Base-by-base conservation (phyloP, 2,797 vertebrate species). In the Hybognathus amarus region DNA sequence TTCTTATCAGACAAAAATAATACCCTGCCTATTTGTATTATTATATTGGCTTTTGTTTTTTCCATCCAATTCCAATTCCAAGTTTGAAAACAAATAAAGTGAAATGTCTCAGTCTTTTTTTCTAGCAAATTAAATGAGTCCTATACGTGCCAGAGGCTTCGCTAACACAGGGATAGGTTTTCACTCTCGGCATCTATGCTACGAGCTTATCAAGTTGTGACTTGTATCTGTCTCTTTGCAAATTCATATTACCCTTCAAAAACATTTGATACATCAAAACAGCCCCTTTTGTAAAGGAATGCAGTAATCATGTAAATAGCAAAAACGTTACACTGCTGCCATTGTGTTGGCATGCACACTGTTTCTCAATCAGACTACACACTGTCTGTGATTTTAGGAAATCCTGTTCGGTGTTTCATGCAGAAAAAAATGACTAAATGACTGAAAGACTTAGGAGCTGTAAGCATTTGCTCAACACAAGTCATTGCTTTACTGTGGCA, bases 401-500 rank as follows among this genome's bases (percentile, higher is more conserved):
- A 77, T 74, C 61, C 30, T 45, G 33, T 76, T 76, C 8, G 18
- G 27, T 2, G 17, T n/a, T 18, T 66, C 12, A 40, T 63, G 24
- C 45, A 81, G 1, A 47, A 52, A 52, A 47, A 15, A 1, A 4
- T n/a, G n/a, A 2, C 45, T 2, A 12, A 33, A 17, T 5, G 20
- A 38, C 38, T 47, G 77, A 77, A 69, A 17, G 47, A 54, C 33
- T 38, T 33, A 8, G 50, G 47, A 52, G 33, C 47, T 36, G 52
- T 45, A 59, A 77, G 82, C 6, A 40, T 69, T 77, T 69, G 50
- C 64, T 77, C 74, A 77, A 42, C 82, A 42, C 61, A 59, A 54
- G 47, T 79, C 50, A 59, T 69, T 67, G 67, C 47, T 81, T 71
- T 42, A 70, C 84, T 69, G 42, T 61, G 40, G 77, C 82, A 59